Base-by-base conservation (phyloP, 2,797 vertebrate species). In the Linurgus olivaceus region DNA sequence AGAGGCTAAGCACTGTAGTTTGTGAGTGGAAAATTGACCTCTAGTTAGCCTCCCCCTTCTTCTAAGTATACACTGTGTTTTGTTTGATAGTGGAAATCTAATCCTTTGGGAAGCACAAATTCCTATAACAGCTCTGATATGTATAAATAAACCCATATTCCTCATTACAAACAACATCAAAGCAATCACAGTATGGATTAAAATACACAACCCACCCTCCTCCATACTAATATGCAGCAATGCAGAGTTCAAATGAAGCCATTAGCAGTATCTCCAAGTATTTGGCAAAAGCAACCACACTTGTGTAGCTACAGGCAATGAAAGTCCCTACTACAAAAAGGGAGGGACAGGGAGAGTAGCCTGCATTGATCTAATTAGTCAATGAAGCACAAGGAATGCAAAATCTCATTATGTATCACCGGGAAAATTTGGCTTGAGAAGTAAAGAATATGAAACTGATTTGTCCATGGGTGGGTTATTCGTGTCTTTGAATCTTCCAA, bases 261-360 rank as follows among this genome's bases (percentile, higher is more conserved):
- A 83, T 97, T 97, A 93, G 84, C 93, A 91, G 87, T 66, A 90
- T 87, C 93, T 95, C 88, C 91, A 96, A 94, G 66, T 90, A 92
- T 95, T 95, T 97, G 96, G 93, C 96, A 96, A 94, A 93, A 91
- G 92, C 95, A 86, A 19, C 80, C 88, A 74, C 92, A 90, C 88
- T 91, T 91, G 83, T 94, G 62, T 95, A 89, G 93, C 96, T 96
- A 79, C 86, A 71, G 97, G 97, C 94, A 3, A 91, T 96, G 95
- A 97, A 97, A 97, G 92, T 97, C 96, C 96, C 96, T 92, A 25
- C 81, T 86, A 54, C 71, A 70, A 73, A 92, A 79, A 92, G 78
- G 88, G 89, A 95, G 90, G 84, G 86, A 85, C 52, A 63, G 91
- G 83, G 81, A 86, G 91, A 86, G 81, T 90, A 94, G 63, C 90